These are phyloP conservation scores for human (Homo sapiens) DNA, from an alignment of 2,113 vertebrate species.

Conservation along the genomic window DNA sequence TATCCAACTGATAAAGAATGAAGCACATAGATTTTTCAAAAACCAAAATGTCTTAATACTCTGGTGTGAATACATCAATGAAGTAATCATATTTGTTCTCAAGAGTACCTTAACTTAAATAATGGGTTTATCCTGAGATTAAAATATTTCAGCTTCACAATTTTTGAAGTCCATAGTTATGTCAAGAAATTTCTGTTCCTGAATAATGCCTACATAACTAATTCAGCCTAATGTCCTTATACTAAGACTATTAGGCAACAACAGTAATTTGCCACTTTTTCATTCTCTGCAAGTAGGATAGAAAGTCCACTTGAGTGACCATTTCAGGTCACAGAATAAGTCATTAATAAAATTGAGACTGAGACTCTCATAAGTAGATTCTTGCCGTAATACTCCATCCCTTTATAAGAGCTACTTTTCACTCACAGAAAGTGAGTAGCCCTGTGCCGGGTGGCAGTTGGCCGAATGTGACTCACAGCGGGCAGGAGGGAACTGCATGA, in stretches of 20 bases:
- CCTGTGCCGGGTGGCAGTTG: not conserved
- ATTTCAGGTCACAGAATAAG: not conserved
- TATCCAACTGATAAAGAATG: not conserved
- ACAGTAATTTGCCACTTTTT: not conserved
- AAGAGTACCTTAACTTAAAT: not conserved
- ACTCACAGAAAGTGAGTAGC: not conserved
- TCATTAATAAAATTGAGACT: not conserved
- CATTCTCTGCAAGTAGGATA: not conserved
- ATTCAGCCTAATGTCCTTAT: not conserved
- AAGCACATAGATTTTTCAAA: not conserved
- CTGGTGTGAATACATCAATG: not conserved
- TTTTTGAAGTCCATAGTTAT: not conserved
- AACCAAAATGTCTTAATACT: not conserved
- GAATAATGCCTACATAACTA: not conserved
- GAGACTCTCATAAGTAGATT: not conserved
- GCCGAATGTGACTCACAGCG: not conserved
- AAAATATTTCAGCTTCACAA: slow-evolving; percentile 31
- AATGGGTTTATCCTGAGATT: not conserved
- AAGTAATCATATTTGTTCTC: slow-evolving; percentile 29
- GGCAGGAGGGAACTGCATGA: not conserved
- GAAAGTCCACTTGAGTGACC: not conserved
- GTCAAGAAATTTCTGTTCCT: not conserved
- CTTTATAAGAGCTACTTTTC: not conserved
- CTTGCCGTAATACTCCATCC: not conserved
- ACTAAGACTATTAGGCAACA: not conserved